Conservation (phyloP, 2,888 invertebrate species). For the Ceramica pisi region DNA sequence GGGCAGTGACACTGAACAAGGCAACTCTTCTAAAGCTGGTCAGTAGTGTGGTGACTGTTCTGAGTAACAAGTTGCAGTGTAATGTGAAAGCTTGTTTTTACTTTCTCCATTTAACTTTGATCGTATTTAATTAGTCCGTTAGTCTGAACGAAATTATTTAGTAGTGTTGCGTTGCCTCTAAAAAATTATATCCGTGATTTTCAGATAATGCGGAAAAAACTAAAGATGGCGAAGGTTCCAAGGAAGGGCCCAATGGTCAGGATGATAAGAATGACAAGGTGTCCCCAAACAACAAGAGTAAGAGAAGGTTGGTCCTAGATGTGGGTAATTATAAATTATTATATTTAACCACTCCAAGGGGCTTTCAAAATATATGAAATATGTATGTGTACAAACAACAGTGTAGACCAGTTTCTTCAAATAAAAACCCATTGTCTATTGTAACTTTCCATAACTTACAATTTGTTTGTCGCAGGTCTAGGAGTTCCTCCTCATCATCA, state of each 20-base stretch:
- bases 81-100: neutral
- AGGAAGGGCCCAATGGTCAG: slow-evolving; percentile 71
- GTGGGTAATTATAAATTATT: slow-evolving; percentile 61
- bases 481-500: slow-evolving; percentile 87
- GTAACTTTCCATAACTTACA: neutral
- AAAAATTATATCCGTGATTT: slow-evolving; percentile 36
- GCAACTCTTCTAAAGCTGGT: slow-evolving; percentile 80
- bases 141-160: neutral
- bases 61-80: slow-evolving; percentile 10
- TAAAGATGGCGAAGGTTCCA: slow-evolving; percentile 77
- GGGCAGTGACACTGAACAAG: slow-evolving; percentile 92
- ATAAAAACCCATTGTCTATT: neutral
- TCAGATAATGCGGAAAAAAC: slow-evolving; percentile 78
- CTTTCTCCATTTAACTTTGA: no score
- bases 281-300: slow-evolving; percentile 78
- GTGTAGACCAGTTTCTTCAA: neutral
- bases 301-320: slow-evolving; percentile 80
- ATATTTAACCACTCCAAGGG: neutral
- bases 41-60: slow-evolving; percentile 34
- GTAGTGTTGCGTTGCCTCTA: neutral
- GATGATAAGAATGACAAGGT: slow-evolving; percentile 79
- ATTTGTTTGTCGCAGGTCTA: slow-evolving; percentile 74
- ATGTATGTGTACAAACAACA: neutral
- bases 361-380: neutral
- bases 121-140: neutral